phyloP scores from a whole-genome alignment of 2,797 vertebrate genomes.

The Nannoperca australis region DNA sequence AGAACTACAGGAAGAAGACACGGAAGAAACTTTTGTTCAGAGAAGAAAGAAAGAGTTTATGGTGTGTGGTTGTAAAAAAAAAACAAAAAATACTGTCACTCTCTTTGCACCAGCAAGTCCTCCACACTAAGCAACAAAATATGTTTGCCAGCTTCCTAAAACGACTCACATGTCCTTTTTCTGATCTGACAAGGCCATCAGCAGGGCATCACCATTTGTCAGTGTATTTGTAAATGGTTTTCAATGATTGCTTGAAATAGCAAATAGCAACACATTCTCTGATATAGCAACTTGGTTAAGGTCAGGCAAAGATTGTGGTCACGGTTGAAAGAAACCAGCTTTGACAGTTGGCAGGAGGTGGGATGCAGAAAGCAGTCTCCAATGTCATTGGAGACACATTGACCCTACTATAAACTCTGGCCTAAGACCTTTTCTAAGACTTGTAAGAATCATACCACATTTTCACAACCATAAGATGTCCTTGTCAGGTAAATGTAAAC shows the following conservation, averaged over 20 bases:
- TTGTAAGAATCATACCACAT: background rate
- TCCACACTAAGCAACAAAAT: background rate
- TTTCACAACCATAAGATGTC: background rate
- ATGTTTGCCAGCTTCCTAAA: background rate
- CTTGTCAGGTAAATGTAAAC: background rate
- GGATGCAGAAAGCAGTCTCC: background rate
- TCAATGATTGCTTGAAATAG: background rate
- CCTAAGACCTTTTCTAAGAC: background rate
- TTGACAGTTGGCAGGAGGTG: background rate
- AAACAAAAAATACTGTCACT: background rate
- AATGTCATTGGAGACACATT: background rate
- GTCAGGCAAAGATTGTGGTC: background rate
- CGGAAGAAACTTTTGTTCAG: background rate
- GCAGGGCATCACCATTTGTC: background rate
- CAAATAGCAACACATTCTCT: background rate
- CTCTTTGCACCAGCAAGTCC: background rate
- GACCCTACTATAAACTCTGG: background rate
- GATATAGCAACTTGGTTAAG: background rate
- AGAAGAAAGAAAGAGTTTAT: background rate
- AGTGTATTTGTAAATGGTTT: background rate
- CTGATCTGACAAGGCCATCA: background rate
- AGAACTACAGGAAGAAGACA: background rate
- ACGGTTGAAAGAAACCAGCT: background rate
- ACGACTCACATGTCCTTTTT: background rate
- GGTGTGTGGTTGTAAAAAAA: background rate